phyloP scores from a whole-genome alignment of 2,888 invertebrate genomes.

The Agrochola litura region DNA sequence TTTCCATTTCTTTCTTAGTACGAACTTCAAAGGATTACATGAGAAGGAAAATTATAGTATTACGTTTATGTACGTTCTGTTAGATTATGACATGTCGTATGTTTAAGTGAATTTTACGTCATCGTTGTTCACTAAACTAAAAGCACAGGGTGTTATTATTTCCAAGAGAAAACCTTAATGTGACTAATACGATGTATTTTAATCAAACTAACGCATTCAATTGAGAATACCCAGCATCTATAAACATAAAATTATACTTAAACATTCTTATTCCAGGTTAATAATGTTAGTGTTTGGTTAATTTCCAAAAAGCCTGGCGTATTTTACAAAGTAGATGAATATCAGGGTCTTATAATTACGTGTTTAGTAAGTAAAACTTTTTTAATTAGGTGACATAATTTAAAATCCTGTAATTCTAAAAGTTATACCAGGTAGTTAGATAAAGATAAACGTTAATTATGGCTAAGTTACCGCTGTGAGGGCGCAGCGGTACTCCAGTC shows the following conservation, averaged over 20 bases:
- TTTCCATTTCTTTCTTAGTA: conserved; percentile 32
- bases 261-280: conserved; percentile 19
- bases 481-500: conserved; percentile 41
- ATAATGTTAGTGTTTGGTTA: conserved; percentile 27
- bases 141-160: conserved; percentile 22
- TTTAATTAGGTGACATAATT: conserved; percentile 77
- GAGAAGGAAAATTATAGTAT: conserved; percentile 11
- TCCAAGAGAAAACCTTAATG: neutral
- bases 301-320: conserved; percentile 59
- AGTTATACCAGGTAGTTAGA: conserved; percentile 70
- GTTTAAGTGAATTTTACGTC: conserved; percentile 32
- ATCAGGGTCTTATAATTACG: conserved; percentile 85
- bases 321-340: conserved; percentile 79
- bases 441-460: conserved; percentile 68
- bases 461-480: conserved; percentile 58
- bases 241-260: conserved; percentile 13
- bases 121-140: conserved; percentile 24
- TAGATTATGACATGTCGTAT: conserved; percentile 16
- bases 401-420: conserved; percentile 73
- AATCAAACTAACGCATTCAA: conserved; percentile 12
- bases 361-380: conserved; percentile 78
- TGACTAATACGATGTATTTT: conserved; percentile 15
- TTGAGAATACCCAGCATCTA: neutral
- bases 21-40: conserved; percentile 8
- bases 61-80: conserved; percentile 5